A percentile compares a stretch with the other conserved stretches of the same genome.
Conservation (phyloP, 2,797 vertebrate genomes). For the Clarias pachynema region DNA sequence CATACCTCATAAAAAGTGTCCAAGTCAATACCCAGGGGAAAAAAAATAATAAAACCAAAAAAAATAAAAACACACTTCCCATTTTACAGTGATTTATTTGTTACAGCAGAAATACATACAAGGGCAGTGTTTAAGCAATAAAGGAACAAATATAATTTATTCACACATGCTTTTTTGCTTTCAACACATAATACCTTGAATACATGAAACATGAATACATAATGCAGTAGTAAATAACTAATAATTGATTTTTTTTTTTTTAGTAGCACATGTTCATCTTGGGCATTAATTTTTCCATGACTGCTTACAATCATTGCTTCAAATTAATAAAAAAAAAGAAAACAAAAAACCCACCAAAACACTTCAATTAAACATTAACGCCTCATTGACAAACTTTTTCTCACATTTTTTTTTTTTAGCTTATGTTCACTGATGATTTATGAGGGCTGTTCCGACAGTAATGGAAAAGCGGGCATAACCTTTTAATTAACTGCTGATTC, state of each 20-base stretch:
- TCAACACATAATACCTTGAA: constrained; percentile 4
- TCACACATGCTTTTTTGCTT: constrained; percentile 20
- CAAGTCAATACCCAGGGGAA: constrained; percentile 22
- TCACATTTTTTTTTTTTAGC: constrained; percentile 17
- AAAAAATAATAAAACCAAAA: too few species aligned
- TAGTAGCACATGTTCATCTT: not conserved
- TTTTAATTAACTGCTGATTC: too few species aligned
- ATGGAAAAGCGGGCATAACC: too few species aligned
- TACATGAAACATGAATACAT: constrained; percentile 6
- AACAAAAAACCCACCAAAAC: not conserved
- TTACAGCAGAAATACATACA: constrained; percentile 64
- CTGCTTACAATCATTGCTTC: constrained; percentile 29
- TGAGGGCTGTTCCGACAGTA: too few species aligned
- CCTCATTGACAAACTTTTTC: constrained; percentile 3
- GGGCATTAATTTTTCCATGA: not conserved
- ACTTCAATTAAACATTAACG: not conserved
- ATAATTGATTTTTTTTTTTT: not conserved
- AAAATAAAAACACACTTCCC: constrained; percentile 38
- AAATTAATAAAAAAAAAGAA: constrained; percentile 5
- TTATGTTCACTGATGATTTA: constrained; percentile 1
- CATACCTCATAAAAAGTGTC: not conserved
- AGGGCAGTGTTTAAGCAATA: constrained; percentile 57
- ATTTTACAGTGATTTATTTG: constrained; percentile 72
- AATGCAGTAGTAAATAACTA: not conserved
- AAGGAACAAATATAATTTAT: constrained; percentile 21